Conservation (phyloP, 1,140 invertebrate species). For the Drosophila kurseongensis region DNA sequence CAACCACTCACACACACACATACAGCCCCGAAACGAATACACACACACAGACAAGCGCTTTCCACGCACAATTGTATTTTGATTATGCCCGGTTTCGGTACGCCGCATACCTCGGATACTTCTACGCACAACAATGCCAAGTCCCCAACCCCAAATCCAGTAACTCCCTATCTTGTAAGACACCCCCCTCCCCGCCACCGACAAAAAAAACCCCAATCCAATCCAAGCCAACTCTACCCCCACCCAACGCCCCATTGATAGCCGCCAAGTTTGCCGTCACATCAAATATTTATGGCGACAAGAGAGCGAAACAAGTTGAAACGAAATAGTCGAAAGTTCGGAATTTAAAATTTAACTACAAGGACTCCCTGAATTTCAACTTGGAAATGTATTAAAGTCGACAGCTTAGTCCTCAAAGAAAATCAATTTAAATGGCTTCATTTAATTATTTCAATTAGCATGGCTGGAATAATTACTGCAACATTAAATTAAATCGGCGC, state of each 20-base stretch:
- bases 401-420: background rate
- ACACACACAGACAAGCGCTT: slow-evolving; percentile 19
- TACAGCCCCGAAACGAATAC: slow-evolving; percentile 1
- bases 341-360: slow-evolving; percentile 43
- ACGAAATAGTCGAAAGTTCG: slow-evolving; percentile 38
- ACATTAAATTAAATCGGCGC: no score
- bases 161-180: slow-evolving; percentile 14
- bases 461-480: no score
- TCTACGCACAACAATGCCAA: slow-evolving; percentile 81
- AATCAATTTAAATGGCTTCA: background rate
- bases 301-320: slow-evolving; percentile 28
- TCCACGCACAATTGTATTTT: slow-evolving; percentile 80
- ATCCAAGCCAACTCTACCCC: slow-evolving; percentile 11
- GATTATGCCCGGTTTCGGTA: slow-evolving; percentile 81
- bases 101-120: slow-evolving; percentile 79
- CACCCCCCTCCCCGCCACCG: background rate
- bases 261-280: slow-evolving; percentile 68
- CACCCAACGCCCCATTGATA: slow-evolving; percentile 55
- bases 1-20: slow-evolving; percentile 48
- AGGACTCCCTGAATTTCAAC: slow-evolving; percentile 15
- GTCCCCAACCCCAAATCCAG: slow-evolving; percentile 11
- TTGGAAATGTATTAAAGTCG: slow-evolving; percentile 18
- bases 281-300: slow-evolving; percentile 80
- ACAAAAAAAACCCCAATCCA: slow-evolving; percentile 11
- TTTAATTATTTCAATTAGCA: background rate